Evolutionary conservation across 2,113 vertebrate genomes (phyloP).

Genomic region (Podilymbus podiceps): DNA sequence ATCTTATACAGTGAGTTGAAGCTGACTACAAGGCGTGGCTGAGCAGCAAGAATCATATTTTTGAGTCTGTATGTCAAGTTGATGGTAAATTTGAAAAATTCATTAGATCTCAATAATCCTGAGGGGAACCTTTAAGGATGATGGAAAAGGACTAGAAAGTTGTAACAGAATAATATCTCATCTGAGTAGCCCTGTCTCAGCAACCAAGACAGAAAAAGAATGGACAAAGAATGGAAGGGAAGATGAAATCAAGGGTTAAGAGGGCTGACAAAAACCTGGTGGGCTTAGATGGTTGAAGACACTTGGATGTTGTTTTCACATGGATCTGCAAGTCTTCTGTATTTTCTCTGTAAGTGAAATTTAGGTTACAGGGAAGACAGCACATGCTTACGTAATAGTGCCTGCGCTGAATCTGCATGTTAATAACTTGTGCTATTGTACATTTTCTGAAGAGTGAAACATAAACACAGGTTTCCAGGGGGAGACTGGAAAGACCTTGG

Average conservation of each 20-base stretch:
- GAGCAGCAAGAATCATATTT: background rate
- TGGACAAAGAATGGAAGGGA: background rate
- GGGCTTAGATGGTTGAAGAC: background rate
- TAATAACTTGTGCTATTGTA: background rate
- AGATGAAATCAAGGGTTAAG: background rate
- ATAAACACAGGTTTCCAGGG: background rate
- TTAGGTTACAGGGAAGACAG: background rate
- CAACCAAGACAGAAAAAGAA: background rate
- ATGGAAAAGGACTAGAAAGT: background rate
- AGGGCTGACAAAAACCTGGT: background rate
- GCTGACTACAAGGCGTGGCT: background rate
- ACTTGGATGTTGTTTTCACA: background rate
- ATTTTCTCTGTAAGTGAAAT: background rate
- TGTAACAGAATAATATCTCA: background rate
- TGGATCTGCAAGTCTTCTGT: background rate
- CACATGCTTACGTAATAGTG: background rate
- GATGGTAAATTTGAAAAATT: constrained; percentile 13
- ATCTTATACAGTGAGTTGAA: background rate
- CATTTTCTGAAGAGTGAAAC: background rate
- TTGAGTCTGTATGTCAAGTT: background rate
- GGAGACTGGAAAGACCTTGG: background rate
- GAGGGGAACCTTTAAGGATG: background rate
- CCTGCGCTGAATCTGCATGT: background rate
- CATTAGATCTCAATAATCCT: background rate
- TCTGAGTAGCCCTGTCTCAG: background rate